Evolutionary conservation across 2,797 vertebrate species (phyloP), one percentile per base, ranked within the genome.

Genomic region (Poecilia picta): DNA sequence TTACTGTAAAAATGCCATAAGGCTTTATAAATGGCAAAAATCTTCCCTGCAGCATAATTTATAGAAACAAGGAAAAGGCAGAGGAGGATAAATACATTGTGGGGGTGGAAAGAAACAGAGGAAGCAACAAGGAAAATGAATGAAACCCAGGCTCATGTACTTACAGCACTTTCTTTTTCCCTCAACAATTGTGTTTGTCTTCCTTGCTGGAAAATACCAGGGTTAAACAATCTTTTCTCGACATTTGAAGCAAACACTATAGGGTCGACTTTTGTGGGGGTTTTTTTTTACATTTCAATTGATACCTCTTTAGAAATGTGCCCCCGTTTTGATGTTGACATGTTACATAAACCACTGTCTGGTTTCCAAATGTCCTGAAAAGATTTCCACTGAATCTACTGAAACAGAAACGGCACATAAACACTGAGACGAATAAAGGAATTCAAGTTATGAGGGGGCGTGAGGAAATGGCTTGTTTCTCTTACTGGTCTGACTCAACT

Each of bases 1-100:
- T 88, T 77, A 81, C 80, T 66, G 80, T 87, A 78, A 87, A 70
- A 86, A 84, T 59, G 87, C 47, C 36, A 51, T 73, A 46, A 49
- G 23, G 77, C 78, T 81, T 82, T 89, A 79, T 76, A 89, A 86
- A 84, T 25, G 72, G 81, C 71, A 81, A 76, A 77, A 87, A 88
- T 79, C 79, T 73, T 80, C 79, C 28, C 78, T 85, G 39, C 81
- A 71, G 59, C 81, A 46, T 72, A 89, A 87, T 51, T 76, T 89
- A 81, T 68, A 86, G 62, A 80, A 46, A 62, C 47, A 77, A 33
- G 64, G 33, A 55, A 57, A 73, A 79, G 74, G 79, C 73, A 82
- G 83, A 85, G 84, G 76, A 83, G 80, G 82, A 89, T 76, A 82
- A 83, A 89, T 77, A 47, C 66, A 41, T 78, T 83, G 79, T 64